Percentiles rank a stretch among this genome's conserved stretches.
phyloP scores from a whole-genome alignment of 2,888 invertebrate species.

The Alloscopus bannaensis region DNA sequence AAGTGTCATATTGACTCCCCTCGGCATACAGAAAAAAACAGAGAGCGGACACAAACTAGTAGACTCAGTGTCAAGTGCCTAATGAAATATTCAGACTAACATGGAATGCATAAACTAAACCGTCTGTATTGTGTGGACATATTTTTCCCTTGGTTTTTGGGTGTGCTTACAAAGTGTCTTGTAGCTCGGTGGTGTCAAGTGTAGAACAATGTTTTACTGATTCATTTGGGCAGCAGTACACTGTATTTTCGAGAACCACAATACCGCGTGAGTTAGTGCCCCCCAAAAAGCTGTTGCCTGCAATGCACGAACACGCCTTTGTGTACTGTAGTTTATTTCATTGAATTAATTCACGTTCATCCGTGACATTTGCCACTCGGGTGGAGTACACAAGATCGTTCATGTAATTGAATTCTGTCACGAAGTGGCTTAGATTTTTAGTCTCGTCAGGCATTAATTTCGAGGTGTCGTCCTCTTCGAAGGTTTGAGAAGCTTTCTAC shows the following conservation, averaged over 20 bases:
- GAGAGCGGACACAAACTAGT: no score
- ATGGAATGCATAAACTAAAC: background rate
- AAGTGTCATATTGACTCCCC: no score
- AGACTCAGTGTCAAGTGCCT: constrained; percentile 35
- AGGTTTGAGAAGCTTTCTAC: no score
- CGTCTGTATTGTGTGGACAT: background rate
- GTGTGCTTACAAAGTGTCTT: background rate
- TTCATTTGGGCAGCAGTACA: background rate
- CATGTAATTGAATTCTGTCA: constrained; percentile 59
- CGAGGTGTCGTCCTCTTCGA: no score
- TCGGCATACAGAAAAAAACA: no score
- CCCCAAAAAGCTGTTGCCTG: background rate
- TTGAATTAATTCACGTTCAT: constrained; percentile 51
- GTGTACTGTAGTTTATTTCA: constrained; percentile 29
- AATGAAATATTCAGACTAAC: constrained; percentile 48
- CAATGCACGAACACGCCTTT: background rate
- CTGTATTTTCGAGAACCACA: constrained; percentile 10
- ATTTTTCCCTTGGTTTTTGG: background rate
- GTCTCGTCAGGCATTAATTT: background rate
- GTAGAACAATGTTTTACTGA: background rate
- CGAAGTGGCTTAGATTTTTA: constrained; percentile 51
- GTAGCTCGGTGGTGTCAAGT: background rate
- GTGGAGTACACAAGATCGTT: constrained; percentile 30
- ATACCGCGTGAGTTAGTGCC: background rate
- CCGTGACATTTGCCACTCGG: constrained; percentile 51